Conservation (phyloP, 2,113 vertebrate species). For the Galbula dea region DNA sequence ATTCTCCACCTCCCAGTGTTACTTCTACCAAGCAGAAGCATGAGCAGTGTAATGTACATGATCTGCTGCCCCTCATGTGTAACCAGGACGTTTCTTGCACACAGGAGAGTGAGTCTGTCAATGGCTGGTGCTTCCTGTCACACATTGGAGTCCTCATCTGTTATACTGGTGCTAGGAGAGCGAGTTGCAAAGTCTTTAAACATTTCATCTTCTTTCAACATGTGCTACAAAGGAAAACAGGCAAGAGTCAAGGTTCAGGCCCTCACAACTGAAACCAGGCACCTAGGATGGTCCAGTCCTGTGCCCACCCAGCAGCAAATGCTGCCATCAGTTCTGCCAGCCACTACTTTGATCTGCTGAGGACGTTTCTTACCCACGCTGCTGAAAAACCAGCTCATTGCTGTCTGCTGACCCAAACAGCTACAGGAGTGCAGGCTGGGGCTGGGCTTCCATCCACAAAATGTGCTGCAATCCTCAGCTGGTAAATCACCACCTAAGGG, state of each 20-base stretch:
- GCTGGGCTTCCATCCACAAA: neutral
- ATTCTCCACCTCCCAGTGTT: neutral
- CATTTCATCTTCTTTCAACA: constrained; percentile 96
- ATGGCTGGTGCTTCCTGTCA: constrained; percentile 65
- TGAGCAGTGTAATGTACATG: neutral
- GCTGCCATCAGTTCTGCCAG: neutral
- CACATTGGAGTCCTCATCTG: constrained; percentile 89
- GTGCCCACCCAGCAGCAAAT: neutral
- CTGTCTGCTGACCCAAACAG: neutral
- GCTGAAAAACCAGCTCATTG: neutral
- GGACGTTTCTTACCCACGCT: accelerated
- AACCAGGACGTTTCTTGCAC: neutral
- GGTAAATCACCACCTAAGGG: accelerated
- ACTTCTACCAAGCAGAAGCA: constrained; percentile 44
- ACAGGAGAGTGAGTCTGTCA: neutral
- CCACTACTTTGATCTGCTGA: neutral
- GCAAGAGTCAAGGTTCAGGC: neutral
- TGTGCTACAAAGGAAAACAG: constrained; percentile 79
- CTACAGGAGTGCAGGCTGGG: accelerated
- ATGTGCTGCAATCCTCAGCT: accelerated
- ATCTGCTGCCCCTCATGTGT: neutral
- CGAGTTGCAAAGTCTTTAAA: constrained; percentile 85
- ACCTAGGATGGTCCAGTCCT: neutral
- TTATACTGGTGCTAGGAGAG: constrained; percentile 87
- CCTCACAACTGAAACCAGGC: neutral